Evolutionary conservation across 2,113 vertebrate genomes (phyloP).

Genomic region (Platycercus adscitus): DNA sequence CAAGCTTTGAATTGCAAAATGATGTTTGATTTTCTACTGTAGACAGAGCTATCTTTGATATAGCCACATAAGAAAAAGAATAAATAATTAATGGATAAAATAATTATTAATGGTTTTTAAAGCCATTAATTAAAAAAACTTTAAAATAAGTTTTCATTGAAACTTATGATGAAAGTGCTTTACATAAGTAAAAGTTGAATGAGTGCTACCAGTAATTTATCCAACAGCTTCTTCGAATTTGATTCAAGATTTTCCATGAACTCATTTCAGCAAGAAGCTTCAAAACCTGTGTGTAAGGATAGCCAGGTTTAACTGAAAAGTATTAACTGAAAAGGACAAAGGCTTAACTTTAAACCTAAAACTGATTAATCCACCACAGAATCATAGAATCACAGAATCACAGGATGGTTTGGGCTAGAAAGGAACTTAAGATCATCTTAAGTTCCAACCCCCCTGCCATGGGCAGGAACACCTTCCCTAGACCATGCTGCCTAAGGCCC

Average conservation of each 20-base stretch:
- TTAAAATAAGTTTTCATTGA: neutral
- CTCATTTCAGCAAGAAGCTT: constrained; percentile 98
- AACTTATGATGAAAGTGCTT: neutral
- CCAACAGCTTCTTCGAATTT: constrained; percentile 94
- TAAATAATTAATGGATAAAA: neutral
- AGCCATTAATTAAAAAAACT: no score
- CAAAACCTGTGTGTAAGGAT: constrained; percentile 80
- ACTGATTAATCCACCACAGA: neutral
- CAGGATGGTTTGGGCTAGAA: neutral
- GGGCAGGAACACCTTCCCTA: neutral
- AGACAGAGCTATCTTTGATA: neutral
- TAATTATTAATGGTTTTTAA: no score
- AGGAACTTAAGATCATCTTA: neutral
- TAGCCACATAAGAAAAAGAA: neutral
- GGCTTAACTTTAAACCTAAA: neutral
- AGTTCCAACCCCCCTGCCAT: neutral
- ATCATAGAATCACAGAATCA: neutral
- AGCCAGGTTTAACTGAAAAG: neutral
- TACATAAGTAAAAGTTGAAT: neutral
- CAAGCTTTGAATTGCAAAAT: neutral
- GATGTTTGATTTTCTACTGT: neutral
- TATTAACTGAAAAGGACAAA: neutral
- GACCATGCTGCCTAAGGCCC: neutral
- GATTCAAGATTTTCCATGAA: constrained; percentile 96
- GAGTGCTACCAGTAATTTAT: constrained; percentile 91